Percentiles rank a stretch among this genome's conserved stretches.
Evolutionary conservation across 35 echinoderm and acorn worm species (phyloP).

Genomic region (Holothuria glaberrima): DNA sequence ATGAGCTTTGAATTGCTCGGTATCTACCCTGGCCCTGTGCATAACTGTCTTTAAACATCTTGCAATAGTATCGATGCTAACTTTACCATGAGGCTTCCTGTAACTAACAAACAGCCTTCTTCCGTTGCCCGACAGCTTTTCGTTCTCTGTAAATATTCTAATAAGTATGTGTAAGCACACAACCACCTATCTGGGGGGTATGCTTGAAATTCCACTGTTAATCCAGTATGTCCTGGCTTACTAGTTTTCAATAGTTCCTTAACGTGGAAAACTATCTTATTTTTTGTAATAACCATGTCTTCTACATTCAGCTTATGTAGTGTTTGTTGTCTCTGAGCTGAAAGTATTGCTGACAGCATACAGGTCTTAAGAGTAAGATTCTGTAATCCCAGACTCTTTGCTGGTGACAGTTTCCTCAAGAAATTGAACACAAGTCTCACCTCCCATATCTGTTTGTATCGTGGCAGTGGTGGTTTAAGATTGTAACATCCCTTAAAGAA

Average conservation of each 20-base stretch:
- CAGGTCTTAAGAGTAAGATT: slow-evolving; percentile 14
- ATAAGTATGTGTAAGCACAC: slow-evolving; percentile 16
- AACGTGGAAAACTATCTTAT: slow-evolving; percentile 16
- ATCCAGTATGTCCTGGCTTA: slow-evolving; percentile 23
- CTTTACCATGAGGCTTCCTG: slow-evolving; percentile 17
- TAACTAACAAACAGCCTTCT: background rate
- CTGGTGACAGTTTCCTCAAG: background rate
- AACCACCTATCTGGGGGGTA: slow-evolving; percentile 8
- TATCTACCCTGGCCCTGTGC: slow-evolving; percentile 53
- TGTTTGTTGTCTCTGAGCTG: slow-evolving; percentile 27
- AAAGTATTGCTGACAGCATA: background rate
- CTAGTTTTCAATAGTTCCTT: slow-evolving; percentile 25
- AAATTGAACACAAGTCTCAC: slow-evolving; percentile 27
- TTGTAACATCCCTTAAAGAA: slow-evolving; percentile 44
- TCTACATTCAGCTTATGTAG: slow-evolving; percentile 9
- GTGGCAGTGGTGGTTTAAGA: slow-evolving; percentile 22
- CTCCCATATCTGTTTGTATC: slow-evolving; percentile 40
- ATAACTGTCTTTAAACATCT: slow-evolving; percentile 62
- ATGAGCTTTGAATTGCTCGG: slow-evolving; percentile 62
- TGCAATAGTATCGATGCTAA: slow-evolving; percentile 41
- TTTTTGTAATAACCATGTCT: background rate
- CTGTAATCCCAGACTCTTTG: background rate
- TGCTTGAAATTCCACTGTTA: background rate
- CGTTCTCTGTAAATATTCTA: slow-evolving; percentile 19
- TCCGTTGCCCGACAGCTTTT: slow-evolving; percentile 17